Conservation (phyloP, 2,113 vertebrate genomes). For the Sciurus niger region DNA sequence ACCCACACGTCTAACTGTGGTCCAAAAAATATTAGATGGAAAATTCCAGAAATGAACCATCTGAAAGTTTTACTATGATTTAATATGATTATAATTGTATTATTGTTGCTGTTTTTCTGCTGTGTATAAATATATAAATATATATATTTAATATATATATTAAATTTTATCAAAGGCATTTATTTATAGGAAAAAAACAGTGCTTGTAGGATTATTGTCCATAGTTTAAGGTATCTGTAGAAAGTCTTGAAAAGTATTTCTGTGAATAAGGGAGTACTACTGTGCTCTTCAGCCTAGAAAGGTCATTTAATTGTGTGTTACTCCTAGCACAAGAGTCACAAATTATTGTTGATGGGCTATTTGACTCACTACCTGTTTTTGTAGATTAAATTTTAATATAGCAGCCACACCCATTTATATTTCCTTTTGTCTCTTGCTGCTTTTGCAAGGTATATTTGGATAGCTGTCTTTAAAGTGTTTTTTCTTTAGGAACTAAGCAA, state of each 20-base stretch:
- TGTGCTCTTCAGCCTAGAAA: background rate
- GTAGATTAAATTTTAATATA: constrained; percentile 44
- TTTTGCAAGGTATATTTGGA: constrained; percentile 3
- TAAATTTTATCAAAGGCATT: too few relatives aligned
- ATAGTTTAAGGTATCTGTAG: background rate
- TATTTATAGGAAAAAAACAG: background rate
- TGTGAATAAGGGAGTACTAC: background rate
- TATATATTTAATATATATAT: too few relatives aligned
- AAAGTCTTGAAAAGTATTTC: background rate
- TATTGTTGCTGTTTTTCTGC: background rate
- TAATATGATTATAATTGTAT: background rate
- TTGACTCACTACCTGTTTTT: background rate
- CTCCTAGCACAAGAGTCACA: background rate
- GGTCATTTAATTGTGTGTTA: constrained; percentile 1
- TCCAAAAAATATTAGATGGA: background rate
- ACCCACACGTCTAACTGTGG: background rate
- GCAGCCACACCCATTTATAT: background rate
- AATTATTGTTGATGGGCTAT: background rate
- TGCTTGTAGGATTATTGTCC: background rate
- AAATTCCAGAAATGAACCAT: background rate
- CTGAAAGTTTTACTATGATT: background rate
- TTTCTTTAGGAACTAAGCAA: background rate
- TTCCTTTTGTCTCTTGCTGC: background rate
- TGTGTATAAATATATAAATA: background rate
- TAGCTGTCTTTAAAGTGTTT: background rate